A percentile compares a stretch with the other conserved stretches of the same genome.
These are phyloP conservation scores for Gallinago undulata DNA, from an alignment of 2,113 vertebrate genomes.

Conservation along the genomic window DNA sequence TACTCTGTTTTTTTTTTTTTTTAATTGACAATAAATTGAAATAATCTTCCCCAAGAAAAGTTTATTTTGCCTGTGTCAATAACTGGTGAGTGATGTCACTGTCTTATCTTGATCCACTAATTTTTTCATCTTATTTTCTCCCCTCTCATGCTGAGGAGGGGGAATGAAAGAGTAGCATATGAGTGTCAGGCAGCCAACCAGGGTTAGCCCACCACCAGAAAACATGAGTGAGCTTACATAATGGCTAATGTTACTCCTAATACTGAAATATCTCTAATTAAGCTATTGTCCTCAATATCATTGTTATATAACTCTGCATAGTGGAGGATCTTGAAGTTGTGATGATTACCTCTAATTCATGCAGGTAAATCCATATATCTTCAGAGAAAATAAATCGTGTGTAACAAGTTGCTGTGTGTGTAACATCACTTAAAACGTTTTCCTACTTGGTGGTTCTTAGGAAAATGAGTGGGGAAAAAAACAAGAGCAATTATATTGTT, in stretches of 20 bases:
- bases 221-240: neutral
- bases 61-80: neutral
- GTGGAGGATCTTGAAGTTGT: neutral
- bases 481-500: neutral
- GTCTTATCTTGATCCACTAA: neutral
- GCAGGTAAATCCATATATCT: neutral
- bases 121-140: neutral
- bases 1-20: neutral
- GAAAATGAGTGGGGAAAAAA: neutral
- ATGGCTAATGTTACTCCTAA: neutral
- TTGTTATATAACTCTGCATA: neutral
- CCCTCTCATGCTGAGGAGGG: rapidly evolving
- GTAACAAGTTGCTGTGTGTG: neutral
- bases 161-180: neutral
- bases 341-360: neutral
- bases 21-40: neutral
- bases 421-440: neutral
- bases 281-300: neutral
- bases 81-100: neutral
- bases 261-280: neutral
- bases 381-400: neutral
- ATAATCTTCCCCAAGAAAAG: neutral
- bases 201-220: neutral
- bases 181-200: neutral
- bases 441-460: neutral